Evolutionary conservation across 2,797 vertebrate genomes (phyloP), one percentile per base, ranked within the genome.

Genomic region (Dipus sagitta): DNA sequence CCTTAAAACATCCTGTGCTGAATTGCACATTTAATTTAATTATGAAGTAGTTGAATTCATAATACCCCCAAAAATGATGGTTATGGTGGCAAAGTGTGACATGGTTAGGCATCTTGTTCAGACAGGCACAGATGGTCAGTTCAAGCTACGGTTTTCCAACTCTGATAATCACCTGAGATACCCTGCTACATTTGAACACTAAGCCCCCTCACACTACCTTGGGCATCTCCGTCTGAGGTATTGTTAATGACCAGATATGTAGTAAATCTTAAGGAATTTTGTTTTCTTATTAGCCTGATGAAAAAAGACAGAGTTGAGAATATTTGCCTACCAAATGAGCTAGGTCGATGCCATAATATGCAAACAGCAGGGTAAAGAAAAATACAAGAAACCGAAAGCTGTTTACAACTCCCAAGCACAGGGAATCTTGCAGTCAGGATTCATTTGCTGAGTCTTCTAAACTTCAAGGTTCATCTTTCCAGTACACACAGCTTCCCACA

Each of bases 91-190:
- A 6, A 24, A n/a, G 8, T 3, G 17, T 32, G 24, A 58, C 32
- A 26, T 3, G 54, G 2, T 0, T 30, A 47, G 20, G 10, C 6
- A 10, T 30, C 65, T 28, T 42, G 3, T 18, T 30, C 34, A 5
- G 1, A 0, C 0, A 10, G 47, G 1, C 24, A 12, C 24, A 58
- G 12, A 2, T 7, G 17, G 6, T 67, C 3, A 54, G 72, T 3
- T 11, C 3, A 14, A 24, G 21, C 14, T 2, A 2, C 21, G 28
- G n/a, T 0, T 0, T 3, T 6, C 15, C 14, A 18, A 21, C 21
- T 24, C 24, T 18, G 30, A 20, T 38, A 5, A 14, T 15, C 1
- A 0, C 0, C 10, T n/a, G 0, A 10, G 0, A 0, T 0, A 2
- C 6, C 71, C 24, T 28, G 18, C 13, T 21, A 8, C 24, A 13